Conservation (phyloP, 1,140 invertebrate species). For the Brachionus rubens region DNA sequence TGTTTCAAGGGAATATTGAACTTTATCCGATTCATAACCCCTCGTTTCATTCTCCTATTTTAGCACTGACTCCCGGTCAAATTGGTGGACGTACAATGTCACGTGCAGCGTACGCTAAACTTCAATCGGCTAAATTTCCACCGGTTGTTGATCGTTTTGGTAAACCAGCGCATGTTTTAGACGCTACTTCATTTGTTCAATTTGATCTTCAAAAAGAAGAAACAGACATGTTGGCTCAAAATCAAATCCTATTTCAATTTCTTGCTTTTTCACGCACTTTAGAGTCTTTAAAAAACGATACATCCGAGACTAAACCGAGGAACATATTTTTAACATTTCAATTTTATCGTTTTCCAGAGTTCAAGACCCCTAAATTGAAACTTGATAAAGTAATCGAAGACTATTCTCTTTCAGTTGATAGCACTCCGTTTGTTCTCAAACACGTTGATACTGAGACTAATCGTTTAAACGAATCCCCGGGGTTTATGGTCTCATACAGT, state of each 20-base stretch:
- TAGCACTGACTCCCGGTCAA: constrained; percentile 50
- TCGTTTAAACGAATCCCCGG: constrained; percentile 4
- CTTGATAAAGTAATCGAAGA: constrained; percentile 27
- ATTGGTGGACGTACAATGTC: constrained; percentile 38
- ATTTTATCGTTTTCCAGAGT: constrained; percentile 60
- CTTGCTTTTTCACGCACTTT: constrained; percentile 56
- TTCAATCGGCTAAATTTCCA: constrained; percentile 57
- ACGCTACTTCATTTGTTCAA: constrained; percentile 51
- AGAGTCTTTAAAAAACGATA: neutral
- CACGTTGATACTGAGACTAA: neutral
- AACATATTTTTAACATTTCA: constrained; percentile 61
- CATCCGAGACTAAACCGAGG: constrained; percentile 21
- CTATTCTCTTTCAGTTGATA: neutral
- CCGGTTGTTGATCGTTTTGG: constrained; percentile 55
- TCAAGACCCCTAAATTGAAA: constrained; percentile 59
- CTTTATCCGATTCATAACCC: constrained; percentile 54
- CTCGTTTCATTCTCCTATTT: constrained; percentile 53
- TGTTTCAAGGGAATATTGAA: constrained; percentile 49
- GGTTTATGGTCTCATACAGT: constrained; percentile 57
- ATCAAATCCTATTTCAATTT: constrained; percentile 61
- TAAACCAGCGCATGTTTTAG: constrained; percentile 57
- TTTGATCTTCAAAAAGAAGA: constrained; percentile 51
- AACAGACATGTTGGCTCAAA: constrained; percentile 56
- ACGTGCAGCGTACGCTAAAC: constrained; percentile 57
- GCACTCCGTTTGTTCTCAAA: constrained; percentile 27